Evolutionary conservation across 2,888 invertebrate species (phyloP).

Genomic region (Podabrus alpinus): DNA sequence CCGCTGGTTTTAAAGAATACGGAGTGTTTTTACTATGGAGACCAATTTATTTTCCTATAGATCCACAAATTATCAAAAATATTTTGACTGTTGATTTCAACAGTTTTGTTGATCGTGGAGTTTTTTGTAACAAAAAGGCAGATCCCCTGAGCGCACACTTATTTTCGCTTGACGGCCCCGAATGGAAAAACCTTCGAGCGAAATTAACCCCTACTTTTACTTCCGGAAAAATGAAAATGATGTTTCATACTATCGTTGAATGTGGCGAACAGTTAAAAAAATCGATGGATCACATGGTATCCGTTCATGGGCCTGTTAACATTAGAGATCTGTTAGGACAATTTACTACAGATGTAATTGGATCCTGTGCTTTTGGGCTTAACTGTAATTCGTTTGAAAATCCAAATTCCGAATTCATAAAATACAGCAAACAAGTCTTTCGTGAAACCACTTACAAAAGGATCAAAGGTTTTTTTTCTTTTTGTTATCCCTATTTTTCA

Average conservation of each 20-base stretch:
- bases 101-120: not conserved
- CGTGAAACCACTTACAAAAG: not conserved
- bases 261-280: not conserved
- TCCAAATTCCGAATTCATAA: not conserved
- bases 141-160: not conserved
- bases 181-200: not conserved
- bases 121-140: not conserved
- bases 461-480: not conserved
- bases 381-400: not conserved
- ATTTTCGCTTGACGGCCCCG: not conserved
- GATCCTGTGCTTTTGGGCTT: not conserved
- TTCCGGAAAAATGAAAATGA: not conserved
- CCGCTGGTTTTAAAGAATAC: not conserved
- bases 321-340: not conserved
- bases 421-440: not conserved
- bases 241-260: not conserved
- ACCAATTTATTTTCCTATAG: not conserved
- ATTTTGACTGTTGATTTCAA: not conserved
- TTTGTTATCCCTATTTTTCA: not conserved
- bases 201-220: not conserved
- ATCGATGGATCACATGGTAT: not conserved
- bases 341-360: not conserved
- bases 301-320: not conserved
- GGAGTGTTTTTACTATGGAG: not conserved
- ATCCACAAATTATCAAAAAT: not conserved